Base-by-base conservation (phyloP, 2,888 invertebrate species). In the Caenorhabditis sp. region DNA sequence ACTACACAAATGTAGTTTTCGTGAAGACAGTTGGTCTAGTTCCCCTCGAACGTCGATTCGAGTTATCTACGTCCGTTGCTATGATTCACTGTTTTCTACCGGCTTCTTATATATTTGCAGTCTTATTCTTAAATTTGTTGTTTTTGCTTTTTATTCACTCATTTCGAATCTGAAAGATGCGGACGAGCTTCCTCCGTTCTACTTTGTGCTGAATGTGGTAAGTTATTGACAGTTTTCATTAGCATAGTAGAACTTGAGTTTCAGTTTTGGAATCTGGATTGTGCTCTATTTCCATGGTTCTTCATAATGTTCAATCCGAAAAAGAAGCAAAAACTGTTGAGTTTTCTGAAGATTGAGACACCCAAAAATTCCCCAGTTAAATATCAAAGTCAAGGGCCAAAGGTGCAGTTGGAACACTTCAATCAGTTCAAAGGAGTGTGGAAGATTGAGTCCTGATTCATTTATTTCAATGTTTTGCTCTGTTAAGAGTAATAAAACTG, bases 191-290 rank as follows among this genome's bases (percentile, higher is more conserved):
- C 79, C 79, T 0, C 79, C 70, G 3, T 64, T 54, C n/a, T 79
- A 72, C 24, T 79, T 72, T 31, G 64, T 79, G 0, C 10, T 79
- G 22, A 79, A 79, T 49, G 44, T 72, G 66, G 74, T 74, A 47
- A 22, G 73, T 38, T 6, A 2, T 19, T 49, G 49, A n/a, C 12
- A n/a, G 16, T 6, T 7, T 31, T 31, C 31, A 4, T 31, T 31
- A 31, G 5, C 31, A 31, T 7, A 31, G 7, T 7, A 7, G 7
- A 31, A 6, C 31, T 31, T 7, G 7, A 4, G 7, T 49, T 75
- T 66, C 66, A 75, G 69, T 72, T 79, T 41, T 79, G 79, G 79
- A 79, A 79, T 49, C 24, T 72, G 24, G 79, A 73, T 16, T 80
- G 80, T 8, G 24, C 66, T 19, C 26, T 80, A 7, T 80, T 80